A percentile compares a stretch with the other conserved stretches of the same genome.
Conservation (phyloP, 2,797 vertebrate species). For the Sphaeramia orbicularis region DNA sequence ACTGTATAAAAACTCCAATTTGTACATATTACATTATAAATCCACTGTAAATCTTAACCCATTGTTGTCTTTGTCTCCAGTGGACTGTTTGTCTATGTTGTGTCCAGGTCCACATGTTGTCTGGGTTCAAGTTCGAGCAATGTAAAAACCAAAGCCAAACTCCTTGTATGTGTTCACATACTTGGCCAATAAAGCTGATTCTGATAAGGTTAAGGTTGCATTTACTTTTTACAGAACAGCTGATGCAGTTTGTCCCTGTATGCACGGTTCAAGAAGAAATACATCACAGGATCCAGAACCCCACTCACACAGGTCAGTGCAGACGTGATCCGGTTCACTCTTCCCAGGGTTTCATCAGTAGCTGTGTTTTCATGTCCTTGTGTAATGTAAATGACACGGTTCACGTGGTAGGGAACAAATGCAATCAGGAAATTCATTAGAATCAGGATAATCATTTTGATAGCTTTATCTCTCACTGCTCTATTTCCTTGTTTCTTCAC, state of each 20-base stretch:
- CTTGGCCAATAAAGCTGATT: too few species aligned
- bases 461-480: slow-evolving; percentile 70
- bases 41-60: too few species aligned
- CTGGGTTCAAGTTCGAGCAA: too few species aligned
- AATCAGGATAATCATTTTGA: slow-evolving; percentile 78
- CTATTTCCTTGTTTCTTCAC: slow-evolving; percentile 54
- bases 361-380: slow-evolving; percentile 1
- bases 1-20: too few species aligned
- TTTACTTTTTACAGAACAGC: slow-evolving; percentile 72
- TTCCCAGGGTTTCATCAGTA: slow-evolving; percentile 29
- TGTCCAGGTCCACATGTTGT: too few species aligned
- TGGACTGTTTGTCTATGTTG: too few species aligned
- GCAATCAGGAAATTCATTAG: slow-evolving; percentile 80
- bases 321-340: slow-evolving; percentile 80
- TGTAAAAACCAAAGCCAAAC: too few species aligned
- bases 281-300: slow-evolving; percentile 83
- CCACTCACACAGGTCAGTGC: slow-evolving; percentile 82
- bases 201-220: too few species aligned
- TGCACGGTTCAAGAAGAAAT: slow-evolving; percentile 80
- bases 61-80: too few species aligned
- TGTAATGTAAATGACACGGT: slow-evolving; percentile 78
- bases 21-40: too few species aligned
- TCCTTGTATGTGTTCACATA: too few species aligned
- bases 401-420: slow-evolving; percentile 83
- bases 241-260: slow-evolving; percentile 70